Conservation (phyloP, 2,797 vertebrate genomes). For the Hypotaenidia okinawae region DNA sequence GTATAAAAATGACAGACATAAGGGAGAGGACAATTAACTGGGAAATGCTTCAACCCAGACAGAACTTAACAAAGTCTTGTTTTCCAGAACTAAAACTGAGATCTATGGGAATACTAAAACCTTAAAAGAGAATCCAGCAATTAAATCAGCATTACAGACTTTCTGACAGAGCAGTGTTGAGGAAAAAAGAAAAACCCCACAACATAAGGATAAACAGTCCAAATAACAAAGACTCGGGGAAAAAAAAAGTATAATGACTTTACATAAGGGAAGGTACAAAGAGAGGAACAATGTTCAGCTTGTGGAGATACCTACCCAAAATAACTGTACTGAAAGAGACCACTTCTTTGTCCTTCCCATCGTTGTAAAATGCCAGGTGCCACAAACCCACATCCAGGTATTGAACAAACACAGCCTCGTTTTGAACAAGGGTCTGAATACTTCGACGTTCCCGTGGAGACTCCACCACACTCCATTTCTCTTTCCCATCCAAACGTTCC, state of each 20-base stretch:
- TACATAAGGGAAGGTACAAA: background rate
- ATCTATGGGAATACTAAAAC: background rate
- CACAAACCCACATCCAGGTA: conserved; percentile 94
- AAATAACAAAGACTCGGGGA: background rate
- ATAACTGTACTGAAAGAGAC: conserved; percentile 94
- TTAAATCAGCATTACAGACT: background rate
- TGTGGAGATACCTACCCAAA: conserved; percentile 84
- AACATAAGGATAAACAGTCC: background rate
- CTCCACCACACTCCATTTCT: conserved; percentile 99
- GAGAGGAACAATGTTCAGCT: background rate
- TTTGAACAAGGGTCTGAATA: conserved; percentile 95
- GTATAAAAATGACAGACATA: background rate
- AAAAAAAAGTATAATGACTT: background rate
- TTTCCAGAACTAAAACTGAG: background rate
- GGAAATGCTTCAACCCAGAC: background rate
- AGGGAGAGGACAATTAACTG: background rate
- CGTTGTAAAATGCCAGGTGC: conserved; percentile 98
- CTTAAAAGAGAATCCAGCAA: background rate
- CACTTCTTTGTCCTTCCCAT: conserved; percentile 93
- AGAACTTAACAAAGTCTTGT: background rate
- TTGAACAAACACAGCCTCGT: conserved; percentile 96
- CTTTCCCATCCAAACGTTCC: conserved; percentile 96
- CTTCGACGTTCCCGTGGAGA: conserved; percentile 92
- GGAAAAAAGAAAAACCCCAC: background rate
- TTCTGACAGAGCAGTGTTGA: background rate